Evolutionary conservation across 2,888 invertebrate genomes (phyloP).

Genomic region (Drosophila fungiperda): DNA sequence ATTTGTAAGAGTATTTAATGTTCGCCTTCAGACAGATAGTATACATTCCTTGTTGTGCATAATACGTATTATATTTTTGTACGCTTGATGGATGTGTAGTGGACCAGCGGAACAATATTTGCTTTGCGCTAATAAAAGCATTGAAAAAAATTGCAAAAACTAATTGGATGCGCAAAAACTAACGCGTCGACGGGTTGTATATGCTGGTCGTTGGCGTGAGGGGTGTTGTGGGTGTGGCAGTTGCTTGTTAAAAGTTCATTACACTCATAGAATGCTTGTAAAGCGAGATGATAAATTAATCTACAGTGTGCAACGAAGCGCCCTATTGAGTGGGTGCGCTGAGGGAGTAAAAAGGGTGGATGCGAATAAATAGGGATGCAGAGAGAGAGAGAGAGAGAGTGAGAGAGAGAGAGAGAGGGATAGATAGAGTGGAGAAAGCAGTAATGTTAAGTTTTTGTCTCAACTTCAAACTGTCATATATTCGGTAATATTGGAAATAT

Average conservation of each 20-base stretch:
- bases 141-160: conserved; percentile 61
- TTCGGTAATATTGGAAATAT: too few relatives aligned
- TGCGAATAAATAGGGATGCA: conserved; percentile 8
- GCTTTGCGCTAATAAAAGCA: conserved; percentile 72
- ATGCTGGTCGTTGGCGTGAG: neutral
- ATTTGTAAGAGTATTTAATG: conserved; percentile 1
- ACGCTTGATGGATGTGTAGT: conserved; percentile 55
- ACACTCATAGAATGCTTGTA: conserved; percentile 80
- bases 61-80: conserved; percentile 26
- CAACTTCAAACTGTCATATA: too few relatives aligned
- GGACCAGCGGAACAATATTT: conserved; percentile 64
- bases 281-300: conserved; percentile 83
- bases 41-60: neutral
- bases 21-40: neutral
- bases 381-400: neutral
- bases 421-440: neutral
- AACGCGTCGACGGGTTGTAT: conserved; percentile 37
- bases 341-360: conserved; percentile 29
- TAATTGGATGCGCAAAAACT: conserved; percentile 73
- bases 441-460: too few relatives aligned
- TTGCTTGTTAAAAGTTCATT: conserved; percentile 81
- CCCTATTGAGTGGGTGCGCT: conserved; percentile 74
- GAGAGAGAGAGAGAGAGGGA: neutral
- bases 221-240: conserved; percentile 54
- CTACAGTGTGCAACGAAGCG: conserved; percentile 79